phyloP scores from a whole-genome alignment of 1,140 invertebrate species.

The Trichomalopsis sarcophagae region DNA sequence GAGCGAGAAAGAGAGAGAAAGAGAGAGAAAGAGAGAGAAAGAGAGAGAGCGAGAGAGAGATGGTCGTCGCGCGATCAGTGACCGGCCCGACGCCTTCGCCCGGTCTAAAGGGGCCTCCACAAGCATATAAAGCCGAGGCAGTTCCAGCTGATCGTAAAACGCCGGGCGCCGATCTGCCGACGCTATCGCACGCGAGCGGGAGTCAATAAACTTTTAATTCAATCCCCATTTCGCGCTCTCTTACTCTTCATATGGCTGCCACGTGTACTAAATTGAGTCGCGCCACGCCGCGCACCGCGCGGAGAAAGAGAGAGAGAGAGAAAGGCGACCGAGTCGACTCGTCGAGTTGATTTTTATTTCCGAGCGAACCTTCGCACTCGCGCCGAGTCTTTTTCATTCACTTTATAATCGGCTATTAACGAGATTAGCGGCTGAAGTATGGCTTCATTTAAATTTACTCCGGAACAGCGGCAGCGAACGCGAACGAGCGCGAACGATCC shows the following conservation, averaged over 20 bases:
- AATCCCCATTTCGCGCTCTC: conserved; percentile 32
- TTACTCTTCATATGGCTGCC: neutral
- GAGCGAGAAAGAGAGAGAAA: neutral
- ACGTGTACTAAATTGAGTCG: conserved; percentile 37
- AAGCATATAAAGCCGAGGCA: conserved; percentile 1
- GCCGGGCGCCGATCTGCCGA: neutral
- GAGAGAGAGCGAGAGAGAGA: neutral
- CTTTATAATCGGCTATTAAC: conserved; percentile 51
- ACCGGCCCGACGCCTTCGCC: neutral
- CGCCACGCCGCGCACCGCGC: neutral
- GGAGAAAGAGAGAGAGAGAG: neutral
- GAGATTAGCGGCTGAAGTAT: conserved; percentile 43
- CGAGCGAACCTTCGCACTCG: conserved; percentile 13
- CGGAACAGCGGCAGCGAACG: neutral
- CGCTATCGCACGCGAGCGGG: neutral
- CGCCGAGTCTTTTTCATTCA: conserved; percentile 30
- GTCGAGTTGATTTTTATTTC: conserved; percentile 44
- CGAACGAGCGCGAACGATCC: conserved; percentile 5
- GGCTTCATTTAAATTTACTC: conserved; percentile 42
- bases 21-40: conserved; percentile 1
- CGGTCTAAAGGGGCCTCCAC: conserved; percentile 11
- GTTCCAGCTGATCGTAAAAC: conserved; percentile 28
- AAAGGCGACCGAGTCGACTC: neutral
- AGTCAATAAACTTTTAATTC: conserved; percentile 53
- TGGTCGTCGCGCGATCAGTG: conserved; percentile 23